A percentile compares a stretch with the other conserved stretches of the same genome.
Conservation (phyloP, 2,797 vertebrate genomes). For the Amniataba percoides region DNA sequence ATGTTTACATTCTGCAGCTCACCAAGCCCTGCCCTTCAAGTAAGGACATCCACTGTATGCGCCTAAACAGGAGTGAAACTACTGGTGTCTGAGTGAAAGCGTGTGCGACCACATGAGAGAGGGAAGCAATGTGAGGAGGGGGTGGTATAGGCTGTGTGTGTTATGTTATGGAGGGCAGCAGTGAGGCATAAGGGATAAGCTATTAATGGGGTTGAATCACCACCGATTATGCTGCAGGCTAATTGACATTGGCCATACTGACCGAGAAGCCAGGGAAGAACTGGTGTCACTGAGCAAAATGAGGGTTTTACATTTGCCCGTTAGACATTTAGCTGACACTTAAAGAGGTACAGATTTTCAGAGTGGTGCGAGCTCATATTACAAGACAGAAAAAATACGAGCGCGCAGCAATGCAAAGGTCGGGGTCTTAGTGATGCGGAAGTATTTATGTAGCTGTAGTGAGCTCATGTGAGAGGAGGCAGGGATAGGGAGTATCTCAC, state of each 20-base stretch:
- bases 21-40: conserved; percentile 36
- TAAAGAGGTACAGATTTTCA: neutral
- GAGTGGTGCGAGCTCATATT: neutral
- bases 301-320: neutral
- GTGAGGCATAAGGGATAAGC: conserved; percentile 24
- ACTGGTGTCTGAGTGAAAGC: conserved; percentile 36
- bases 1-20: conserved; percentile 42
- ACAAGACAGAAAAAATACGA: neutral
- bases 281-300: neutral
- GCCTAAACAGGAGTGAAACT: conserved; percentile 36
- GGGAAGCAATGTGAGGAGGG: conserved; percentile 35
- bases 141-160: conserved; percentile 39
- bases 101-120: conserved; percentile 15
- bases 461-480: conserved; percentile 12
- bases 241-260: conserved; percentile 30
- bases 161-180: conserved; percentile 44
- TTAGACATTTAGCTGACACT: neutral
- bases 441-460: conserved; percentile 6
- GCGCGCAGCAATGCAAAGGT: conserved; percentile 21
- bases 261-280: neutral
- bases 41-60: conserved; percentile 28
- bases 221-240: conserved; percentile 38
- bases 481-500: conserved; percentile 9
- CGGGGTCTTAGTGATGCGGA: neutral
- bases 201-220: conserved; percentile 53